Percentiles rank a stretch among this genome's conserved stretches.
These are phyloP conservation scores for Seira ritae DNA, from an alignment of 2,888 invertebrate genomes.

Conservation along the genomic window DNA sequence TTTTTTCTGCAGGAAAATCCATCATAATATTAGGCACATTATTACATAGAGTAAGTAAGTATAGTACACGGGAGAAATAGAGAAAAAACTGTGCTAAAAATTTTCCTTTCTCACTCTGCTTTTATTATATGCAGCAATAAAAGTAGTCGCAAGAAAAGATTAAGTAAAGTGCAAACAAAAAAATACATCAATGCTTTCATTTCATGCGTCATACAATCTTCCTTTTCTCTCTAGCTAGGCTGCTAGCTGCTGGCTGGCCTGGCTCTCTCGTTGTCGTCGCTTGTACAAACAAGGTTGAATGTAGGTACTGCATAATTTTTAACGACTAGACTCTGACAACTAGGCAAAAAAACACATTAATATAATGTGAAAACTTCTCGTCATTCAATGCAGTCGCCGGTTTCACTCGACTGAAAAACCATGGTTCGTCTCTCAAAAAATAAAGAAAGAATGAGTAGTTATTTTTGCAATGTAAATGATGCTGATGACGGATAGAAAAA, in stretches of 20 bases:
- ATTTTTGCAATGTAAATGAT: constrained; percentile 28
- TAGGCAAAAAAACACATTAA: not conserved
- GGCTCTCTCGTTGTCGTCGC: too few relatives aligned
- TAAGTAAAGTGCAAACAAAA: constrained; percentile 54
- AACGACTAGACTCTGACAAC: too few relatives aligned
- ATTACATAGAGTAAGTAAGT: too few relatives aligned
- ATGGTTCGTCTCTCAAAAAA: constrained; percentile 23
- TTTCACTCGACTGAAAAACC: constrained; percentile 50
- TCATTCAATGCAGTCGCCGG: not conserved
- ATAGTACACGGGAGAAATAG: too few relatives aligned
- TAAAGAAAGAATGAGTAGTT: not conserved
- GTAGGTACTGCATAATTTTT: not conserved
- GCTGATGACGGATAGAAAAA: constrained; percentile 22
- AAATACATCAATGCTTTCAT: constrained; percentile 34
- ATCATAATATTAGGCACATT: too few relatives aligned
- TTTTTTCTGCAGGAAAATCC: too few relatives aligned
- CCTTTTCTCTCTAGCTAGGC: constrained; percentile 13
- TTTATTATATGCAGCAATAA: constrained; percentile 33
- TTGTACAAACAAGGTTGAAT: not conserved
- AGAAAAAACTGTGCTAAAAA: constrained; percentile 21
- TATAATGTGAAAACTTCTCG: constrained; percentile 18
- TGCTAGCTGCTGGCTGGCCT: too few relatives aligned
- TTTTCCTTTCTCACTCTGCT: too few relatives aligned
- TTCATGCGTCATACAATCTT: constrained; percentile 46
- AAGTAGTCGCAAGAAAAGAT: constrained; percentile 22